Evolutionary conservation across 1,140 invertebrate genomes (phyloP), one percentile per base, ranked within the genome.

Genomic region (Holcopasites calliopsidis): DNA sequence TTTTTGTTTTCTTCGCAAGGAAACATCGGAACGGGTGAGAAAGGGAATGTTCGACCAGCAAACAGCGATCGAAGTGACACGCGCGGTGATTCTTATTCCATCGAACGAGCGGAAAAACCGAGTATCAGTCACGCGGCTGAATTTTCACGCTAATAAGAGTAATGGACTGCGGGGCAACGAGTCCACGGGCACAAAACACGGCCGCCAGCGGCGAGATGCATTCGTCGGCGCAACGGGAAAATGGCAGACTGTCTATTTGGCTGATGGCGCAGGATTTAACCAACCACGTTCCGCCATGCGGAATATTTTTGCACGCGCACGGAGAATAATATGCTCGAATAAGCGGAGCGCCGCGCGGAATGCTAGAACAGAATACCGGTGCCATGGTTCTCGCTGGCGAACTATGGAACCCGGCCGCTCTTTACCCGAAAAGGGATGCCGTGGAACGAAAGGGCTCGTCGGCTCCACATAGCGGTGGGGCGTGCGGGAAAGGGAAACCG

Each of bases 71-170:
- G 31, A 21, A 21, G 31, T n/a, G 16, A n/a, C 54, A 18, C 2
- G 1, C 54, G 38, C 23, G 38, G 38, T 18, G 31, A 55, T 6
- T 10, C 18, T 23, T 49, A 31, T 8, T 40, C 33, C 49, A 11
- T 1, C 47, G 31, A 26, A 11, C 28, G 13, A 23, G 3, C 5
- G 3, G 44, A 28, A 31, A 74, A 40, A 57, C 21, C 70, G 74
- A 28, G 50, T 62, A 58, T 38, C 31, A 73, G 10, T 60, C 49
- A 42, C 44, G 35, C 28, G 55, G 71, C 28, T 71, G 61, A 28
- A 78, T 61, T 82, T 69, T 79, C 66, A 47, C 50, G 76, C 50
- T 79, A 82, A 83, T 83, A 83, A 83, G 80, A 55, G 80, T 82
- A 83, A 83, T 83, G 76, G 80, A 76, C 40, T 47, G 44, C 47